A percentile compares a stretch with the other conserved stretches of the same genome.
Conservation (phyloP, 2,113 vertebrate species). For the Thryonomys swinderianus region DNA sequence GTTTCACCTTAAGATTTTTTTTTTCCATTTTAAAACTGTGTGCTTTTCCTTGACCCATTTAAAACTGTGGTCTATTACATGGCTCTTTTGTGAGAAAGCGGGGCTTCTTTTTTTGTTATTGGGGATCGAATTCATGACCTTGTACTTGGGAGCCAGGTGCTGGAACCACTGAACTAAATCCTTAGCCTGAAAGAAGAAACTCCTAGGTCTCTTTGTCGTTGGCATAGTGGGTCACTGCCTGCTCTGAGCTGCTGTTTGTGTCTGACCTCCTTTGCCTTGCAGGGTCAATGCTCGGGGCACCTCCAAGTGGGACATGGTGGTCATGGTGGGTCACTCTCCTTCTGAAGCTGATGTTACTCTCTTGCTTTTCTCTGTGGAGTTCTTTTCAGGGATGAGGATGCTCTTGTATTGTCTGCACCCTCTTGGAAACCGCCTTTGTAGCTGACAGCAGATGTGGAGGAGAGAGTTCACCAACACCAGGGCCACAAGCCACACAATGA, state of each 20-base stretch:
- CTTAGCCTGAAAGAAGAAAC: background rate
- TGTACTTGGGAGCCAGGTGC: too few species aligned
- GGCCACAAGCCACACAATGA: background rate
- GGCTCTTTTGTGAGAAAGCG: background rate
- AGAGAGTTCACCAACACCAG: background rate
- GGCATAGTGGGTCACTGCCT: background rate
- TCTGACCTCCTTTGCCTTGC: background rate
- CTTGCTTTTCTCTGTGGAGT: background rate
- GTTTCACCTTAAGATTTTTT: slow-evolving; percentile 25
- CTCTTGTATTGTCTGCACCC: background rate
- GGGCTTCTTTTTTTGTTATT: background rate
- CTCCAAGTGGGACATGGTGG: background rate
- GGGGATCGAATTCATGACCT: too few species aligned
- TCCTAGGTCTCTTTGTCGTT: background rate
- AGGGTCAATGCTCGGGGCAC: background rate
- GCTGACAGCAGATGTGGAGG: background rate
- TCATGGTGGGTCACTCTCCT: background rate
- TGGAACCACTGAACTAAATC: too few species aligned
- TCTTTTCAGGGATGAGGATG: slow-evolving; percentile 10
- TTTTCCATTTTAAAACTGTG: background rate
- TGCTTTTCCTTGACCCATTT: slow-evolving; percentile 28
- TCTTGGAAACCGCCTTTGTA: background rate
- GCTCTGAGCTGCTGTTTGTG: background rate
- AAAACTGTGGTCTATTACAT: background rate
- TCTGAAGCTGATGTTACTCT: background rate